Evolutionary conservation across 53 echinoderm and acorn worm genomes (phyloP).

Genomic region (Mesocentrotus franciscanus): DNA sequence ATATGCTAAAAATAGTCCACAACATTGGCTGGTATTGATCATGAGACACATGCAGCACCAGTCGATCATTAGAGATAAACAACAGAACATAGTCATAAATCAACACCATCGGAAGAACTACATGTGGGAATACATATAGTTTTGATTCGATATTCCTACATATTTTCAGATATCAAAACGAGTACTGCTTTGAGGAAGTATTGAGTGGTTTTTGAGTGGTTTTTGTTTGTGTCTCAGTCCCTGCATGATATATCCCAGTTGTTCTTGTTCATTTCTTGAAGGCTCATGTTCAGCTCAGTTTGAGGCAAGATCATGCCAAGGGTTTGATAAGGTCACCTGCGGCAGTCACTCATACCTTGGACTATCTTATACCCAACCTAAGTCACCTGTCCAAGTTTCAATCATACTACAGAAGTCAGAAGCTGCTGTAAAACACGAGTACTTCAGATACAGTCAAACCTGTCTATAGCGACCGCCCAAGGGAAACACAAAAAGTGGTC

Average conservation of each 20-base stretch:
- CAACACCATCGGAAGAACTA: neutral
- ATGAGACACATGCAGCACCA: neutral
- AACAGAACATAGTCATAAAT: neutral
- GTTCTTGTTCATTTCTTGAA: neutral
- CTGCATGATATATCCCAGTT: neutral
- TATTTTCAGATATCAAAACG: neutral
- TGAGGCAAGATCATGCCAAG: neutral
- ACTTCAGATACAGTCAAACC: too few species aligned
- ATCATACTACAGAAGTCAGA: too few species aligned
- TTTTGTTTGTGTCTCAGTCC: neutral
- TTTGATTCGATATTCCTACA: neutral
- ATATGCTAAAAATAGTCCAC: neutral
- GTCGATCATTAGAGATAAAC: neutral
- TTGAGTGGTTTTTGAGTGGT: neutral
- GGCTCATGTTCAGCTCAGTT: neutral
- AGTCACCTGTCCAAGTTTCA: too few species aligned
- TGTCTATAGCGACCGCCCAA: too few species aligned
- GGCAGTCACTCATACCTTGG: neutral
- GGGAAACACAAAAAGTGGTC: too few species aligned
- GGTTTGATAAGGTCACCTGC: neutral
- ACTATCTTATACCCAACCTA: too few species aligned
- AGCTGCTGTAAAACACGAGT: too few species aligned
- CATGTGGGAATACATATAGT: neutral
- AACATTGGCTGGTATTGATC: neutral
- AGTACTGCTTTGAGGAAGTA: neutral